Percentiles rank a stretch among this genome's conserved stretches.
Evolutionary conservation across 2,888 invertebrate genomes (phyloP).

Genomic region (Aleiodes alternator): DNA sequence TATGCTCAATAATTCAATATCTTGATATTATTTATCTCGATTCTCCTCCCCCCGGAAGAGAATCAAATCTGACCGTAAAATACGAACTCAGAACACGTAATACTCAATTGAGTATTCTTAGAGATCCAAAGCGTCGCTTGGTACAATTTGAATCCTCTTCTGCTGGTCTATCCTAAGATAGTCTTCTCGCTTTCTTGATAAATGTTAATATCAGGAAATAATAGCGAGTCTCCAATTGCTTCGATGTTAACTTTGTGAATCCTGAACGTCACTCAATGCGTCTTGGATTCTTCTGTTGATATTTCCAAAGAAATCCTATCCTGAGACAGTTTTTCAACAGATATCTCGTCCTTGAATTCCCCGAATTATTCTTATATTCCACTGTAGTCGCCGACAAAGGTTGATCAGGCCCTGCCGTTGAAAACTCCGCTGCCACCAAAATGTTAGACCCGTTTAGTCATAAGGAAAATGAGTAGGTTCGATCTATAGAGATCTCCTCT

Average conservation of each 20-base stretch:
- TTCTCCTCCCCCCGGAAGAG: background rate
- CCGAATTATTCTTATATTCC: background rate
- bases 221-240: too few relatives aligned
- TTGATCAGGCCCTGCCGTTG: background rate
- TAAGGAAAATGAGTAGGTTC: background rate
- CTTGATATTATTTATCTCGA: background rate
- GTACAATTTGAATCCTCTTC: constrained; percentile 1
- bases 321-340: background rate
- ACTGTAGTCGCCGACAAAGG: background rate
- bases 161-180: background rate
- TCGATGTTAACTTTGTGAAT: background rate
- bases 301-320: background rate
- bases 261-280: too few relatives aligned
- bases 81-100: background rate
- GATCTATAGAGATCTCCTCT: background rate
- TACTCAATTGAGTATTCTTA: background rate
- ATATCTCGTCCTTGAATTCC: too few relatives aligned
- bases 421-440: constrained; percentile 1
- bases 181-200: background rate
- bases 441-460: background rate
- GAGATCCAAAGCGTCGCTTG: background rate
- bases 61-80: background rate
- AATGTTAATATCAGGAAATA: too few relatives aligned
- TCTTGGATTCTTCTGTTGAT: too few relatives aligned
- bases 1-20: background rate